Evolutionary conservation across 2,888 invertebrate genomes (phyloP), one percentile per base, ranked within the genome.

Genomic region (Gonocerus acuteangulatus): DNA sequence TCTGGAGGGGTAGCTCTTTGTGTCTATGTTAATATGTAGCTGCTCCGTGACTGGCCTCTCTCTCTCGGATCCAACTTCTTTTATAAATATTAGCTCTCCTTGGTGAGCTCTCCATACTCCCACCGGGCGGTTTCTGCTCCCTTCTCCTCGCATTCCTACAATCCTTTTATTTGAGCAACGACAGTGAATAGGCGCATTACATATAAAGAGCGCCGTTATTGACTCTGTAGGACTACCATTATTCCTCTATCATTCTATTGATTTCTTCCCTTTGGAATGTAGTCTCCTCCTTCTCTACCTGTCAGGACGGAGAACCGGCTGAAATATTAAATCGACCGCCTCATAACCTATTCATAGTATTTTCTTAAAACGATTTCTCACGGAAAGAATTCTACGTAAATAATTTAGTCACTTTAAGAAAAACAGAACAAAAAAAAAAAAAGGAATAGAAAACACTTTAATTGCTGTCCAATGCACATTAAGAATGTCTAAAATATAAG

Each of bases 131-230:
- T 3, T 16, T 19, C 48, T 23, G 48, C 18, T 18, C 9, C 45
- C 3, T 9, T 2, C 4, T 4, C 42, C 7, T 3, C 4, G 16
- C n/a, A 15, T 42, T 13, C 42, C 45, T 18, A 45, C 16, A 45
- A 45, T 18, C 49, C 27, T 27, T 27, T 27, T 27, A 27, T 27
- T 49, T 32, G 32, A 27, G 16, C 19, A 22, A 16, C 2, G 19
- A 18, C 32, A 18, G 34, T 48, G 11, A 32, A 48, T 48, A 48
- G 48, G 36, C 16, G 34, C 51, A 51, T 36, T 51, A 36, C 36
- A 48, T 27, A 48, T 32, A 48, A 18, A 48, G 48, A 21, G 2
- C 15, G 13, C 27, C 1, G 27, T 27, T 48, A 21, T 51, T 51
- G 36, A 51, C 51, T 51, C 13, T 36, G 13, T 13, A 27, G 27